phyloP scores from a whole-genome alignment of 2,888 invertebrate genomes.

The Athalia rosae region DNA sequence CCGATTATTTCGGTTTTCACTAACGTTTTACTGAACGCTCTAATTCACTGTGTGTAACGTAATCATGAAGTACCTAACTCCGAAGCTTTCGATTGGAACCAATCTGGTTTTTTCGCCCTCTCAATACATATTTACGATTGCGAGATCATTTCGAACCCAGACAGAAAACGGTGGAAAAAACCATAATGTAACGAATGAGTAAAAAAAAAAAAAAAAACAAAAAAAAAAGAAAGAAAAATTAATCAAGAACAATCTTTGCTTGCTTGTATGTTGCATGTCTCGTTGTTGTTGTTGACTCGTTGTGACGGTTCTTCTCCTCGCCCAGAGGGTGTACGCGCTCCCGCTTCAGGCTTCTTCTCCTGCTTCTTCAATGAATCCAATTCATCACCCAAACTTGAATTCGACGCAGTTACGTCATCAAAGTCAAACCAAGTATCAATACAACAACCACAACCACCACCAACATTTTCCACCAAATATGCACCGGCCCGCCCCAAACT shows the following conservation, averaged over 20 bases:
- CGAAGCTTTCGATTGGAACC: no score
- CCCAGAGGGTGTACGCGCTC: conserved; percentile 75
- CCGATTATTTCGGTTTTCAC: no score
- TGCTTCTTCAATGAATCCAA: conserved; percentile 65
- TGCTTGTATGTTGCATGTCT: conserved; percentile 70
- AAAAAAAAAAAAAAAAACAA: not conserved
- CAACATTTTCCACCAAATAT: conserved; percentile 67
- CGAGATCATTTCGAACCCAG: no score
- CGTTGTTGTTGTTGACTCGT: conserved; percentile 55
- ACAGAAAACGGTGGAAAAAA: no score
- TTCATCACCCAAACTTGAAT: conserved; percentile 70
- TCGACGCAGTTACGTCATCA: conserved; percentile 70
- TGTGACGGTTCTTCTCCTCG: conserved; percentile 58
- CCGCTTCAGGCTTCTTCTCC: conserved; percentile 71
- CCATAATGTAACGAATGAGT: not conserved
- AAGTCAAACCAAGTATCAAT: conserved; percentile 68
- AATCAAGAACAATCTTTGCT: conserved; percentile 31
- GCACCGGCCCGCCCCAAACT: conserved; percentile 70
- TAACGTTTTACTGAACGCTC: no score
- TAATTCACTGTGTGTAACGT: no score
- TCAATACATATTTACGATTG: no score
- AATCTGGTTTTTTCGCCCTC: not conserved
- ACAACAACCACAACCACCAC: conserved; percentile 59
- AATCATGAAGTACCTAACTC: no score
- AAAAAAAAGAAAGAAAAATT: not conserved